These are phyloP conservation scores for Tamandua tetradactyla DNA, from an alignment of 2,797 vertebrate species.

Conservation along the genomic window DNA sequence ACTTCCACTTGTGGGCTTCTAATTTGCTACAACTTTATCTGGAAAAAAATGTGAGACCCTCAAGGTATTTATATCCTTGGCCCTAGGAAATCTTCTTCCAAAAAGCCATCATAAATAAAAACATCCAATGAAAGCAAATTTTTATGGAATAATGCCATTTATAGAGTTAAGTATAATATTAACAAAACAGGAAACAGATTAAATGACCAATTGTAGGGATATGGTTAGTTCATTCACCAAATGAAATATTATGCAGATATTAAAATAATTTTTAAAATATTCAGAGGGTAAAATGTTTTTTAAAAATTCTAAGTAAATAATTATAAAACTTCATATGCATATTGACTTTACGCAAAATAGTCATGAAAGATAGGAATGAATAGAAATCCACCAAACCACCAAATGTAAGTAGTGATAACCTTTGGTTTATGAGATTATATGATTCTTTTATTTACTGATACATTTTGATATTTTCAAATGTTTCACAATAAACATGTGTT, in stretches of 20 bases:
- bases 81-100: background rate
- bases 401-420: background rate
- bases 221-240: background rate
- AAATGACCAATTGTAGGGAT: background rate
- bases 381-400: background rate
- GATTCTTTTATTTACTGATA: background rate
- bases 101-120: background rate
- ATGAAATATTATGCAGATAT: background rate
- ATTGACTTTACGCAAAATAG: background rate
- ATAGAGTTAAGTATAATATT: background rate
- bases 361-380: background rate
- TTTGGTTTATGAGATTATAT: background rate
- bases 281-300: background rate
- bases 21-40: background rate
- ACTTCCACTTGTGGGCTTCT: background rate
- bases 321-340: background rate
- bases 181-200: background rate
- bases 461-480: background rate
- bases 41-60: background rate
- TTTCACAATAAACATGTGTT: background rate
- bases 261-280: background rate
- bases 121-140: background rate
- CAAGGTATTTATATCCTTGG: background rate
- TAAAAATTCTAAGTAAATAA: background rate
- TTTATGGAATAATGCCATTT: background rate